Base-by-base conservation (phyloP, 2,888 invertebrate species). In the Scrobipalpa atriplicella region DNA sequence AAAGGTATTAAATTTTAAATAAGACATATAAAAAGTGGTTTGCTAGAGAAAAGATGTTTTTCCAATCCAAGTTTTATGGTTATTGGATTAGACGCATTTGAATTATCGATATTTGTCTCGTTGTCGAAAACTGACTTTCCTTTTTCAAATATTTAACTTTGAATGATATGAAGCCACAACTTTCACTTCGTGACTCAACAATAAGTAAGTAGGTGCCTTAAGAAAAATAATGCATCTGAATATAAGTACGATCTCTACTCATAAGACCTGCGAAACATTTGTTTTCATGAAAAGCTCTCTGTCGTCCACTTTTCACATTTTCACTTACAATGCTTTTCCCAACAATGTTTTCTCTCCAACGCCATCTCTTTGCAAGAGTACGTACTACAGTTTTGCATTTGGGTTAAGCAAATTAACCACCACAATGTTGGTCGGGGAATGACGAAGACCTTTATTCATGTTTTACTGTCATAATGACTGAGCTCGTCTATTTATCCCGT, bases 231-330 rank as follows among this genome's bases (percentile, higher is more conserved):
- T 43, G 47, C 47, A 47, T 47, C 16, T 47, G n/a, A 16, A 47
- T 43, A 43, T n/a, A 8, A 41, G 38, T 41, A 11, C 13, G 43
- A 29, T 13, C 43, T 43, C 43, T 43, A 43, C 3, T 13, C 43
- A 43, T 43, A 13, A 43, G 43, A 13, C 43, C 11, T 9, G 43
- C 43, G 43, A 13, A 43, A 9, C 47, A 47, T 47, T 47, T 47
- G 16, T 47, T 47, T 47, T 47, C 47, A 47, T 16, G 47, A n/a
- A 6, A 47, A 47, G 47, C 47, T n/a, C 47, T 47, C 47, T 47
- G 47, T 47, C 47, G 47, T 47, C 47, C 47, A 47, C 47, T 47
- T 47, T n/a, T 47, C 47, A 47, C 47, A 47, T 47, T 47, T 47
- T 16, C 47, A 47, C 47, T 47, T 16, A 47, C 47, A 47, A 47